Evolutionary conservation across 2,797 vertebrate species (phyloP).

Genomic region (Coracias cyanogaster): DNA sequence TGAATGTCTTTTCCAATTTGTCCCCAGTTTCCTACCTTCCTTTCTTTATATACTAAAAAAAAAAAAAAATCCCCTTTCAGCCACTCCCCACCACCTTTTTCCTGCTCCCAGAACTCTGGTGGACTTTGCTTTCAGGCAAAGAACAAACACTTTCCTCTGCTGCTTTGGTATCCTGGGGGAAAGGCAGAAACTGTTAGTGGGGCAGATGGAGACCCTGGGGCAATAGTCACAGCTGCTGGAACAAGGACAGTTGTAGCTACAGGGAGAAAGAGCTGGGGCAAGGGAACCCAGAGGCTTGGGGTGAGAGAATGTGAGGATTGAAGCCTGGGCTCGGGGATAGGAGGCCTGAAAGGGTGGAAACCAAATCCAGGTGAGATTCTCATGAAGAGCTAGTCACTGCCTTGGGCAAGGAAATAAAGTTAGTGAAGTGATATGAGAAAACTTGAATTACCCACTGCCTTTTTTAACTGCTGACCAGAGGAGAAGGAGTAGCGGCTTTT

Average conservation of each 20-base stretch:
- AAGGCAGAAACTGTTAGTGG: background rate
- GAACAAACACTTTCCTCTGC: background rate
- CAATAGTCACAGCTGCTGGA: background rate
- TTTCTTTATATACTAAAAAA: background rate
- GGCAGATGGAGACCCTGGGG: background rate
- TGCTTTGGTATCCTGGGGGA: background rate
- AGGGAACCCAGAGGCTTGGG: background rate
- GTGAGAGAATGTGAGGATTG: fast-evolving
- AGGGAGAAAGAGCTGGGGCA: background rate
- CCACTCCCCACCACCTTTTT: background rate
- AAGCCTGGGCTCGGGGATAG: background rate
- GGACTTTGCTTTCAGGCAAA: background rate
- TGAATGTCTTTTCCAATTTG: background rate
- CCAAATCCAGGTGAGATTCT: background rate
- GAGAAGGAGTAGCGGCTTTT: background rate
- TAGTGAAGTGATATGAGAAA: background rate
- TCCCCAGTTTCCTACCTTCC: background rate
- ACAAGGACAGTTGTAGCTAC: background rate
- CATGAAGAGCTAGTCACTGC: fast-evolving
- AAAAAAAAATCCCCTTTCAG: background rate
- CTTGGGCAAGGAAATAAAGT: background rate
- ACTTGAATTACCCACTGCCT: background rate
- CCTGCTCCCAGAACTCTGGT: background rate
- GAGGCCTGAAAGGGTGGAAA: background rate
- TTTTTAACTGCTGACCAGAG: background rate